Evolutionary conservation across 2,888 invertebrate species (phyloP).

Genomic region (Saturnia pavonia): DNA sequence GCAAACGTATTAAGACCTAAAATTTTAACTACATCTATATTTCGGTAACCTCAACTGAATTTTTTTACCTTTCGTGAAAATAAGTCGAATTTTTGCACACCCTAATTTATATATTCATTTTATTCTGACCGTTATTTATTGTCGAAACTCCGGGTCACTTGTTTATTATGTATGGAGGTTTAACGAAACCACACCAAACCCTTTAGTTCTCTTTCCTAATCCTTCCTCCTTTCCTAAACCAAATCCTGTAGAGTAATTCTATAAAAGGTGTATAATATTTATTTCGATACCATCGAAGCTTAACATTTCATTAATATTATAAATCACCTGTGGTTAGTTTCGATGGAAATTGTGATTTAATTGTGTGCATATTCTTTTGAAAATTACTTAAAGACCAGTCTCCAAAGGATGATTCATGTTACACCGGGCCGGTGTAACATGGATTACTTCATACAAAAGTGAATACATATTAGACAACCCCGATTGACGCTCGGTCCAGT

Average conservation of each 20-base stretch:
- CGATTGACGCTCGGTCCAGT: too few relatives aligned
- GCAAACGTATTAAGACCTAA: too few relatives aligned
- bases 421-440: too few relatives aligned
- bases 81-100: neutral
- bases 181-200: slow-evolving; percentile 28
- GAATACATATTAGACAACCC: too few relatives aligned
- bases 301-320: neutral
- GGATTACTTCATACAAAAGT: too few relatives aligned
- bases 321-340: neutral
- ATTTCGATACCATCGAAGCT: neutral
- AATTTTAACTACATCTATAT: too few relatives aligned
- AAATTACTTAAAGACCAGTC: too few relatives aligned
- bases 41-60: too few relatives aligned
- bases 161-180: slow-evolving; percentile 48
- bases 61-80: neutral
- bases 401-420: too few relatives aligned
- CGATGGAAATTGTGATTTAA: neutral
- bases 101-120: slow-evolving; percentile 48
- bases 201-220: slow-evolving; percentile 26
- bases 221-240: neutral
- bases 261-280: neutral
- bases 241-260: neutral
- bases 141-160: slow-evolving; percentile 40
- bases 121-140: slow-evolving; percentile 54
- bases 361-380: too few relatives aligned